phyloP scores from a whole-genome alignment of 2,113 vertebrate genomes.

The Ophiodon elongatus region DNA sequence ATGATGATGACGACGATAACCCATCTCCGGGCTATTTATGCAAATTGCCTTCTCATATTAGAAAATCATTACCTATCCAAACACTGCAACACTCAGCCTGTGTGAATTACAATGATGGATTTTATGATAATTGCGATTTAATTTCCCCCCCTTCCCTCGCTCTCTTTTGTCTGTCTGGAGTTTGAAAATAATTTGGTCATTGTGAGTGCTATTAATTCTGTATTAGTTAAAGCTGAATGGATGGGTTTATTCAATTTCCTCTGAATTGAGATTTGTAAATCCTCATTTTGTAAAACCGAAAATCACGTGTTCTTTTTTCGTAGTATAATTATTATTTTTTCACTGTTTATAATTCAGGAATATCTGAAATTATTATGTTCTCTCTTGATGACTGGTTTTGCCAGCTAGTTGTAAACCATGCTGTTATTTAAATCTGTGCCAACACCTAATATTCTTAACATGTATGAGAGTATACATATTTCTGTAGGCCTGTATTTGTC shows the following conservation, averaged over 20 bases:
- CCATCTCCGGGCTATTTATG: conserved; percentile 99
- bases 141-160: conserved; percentile 82
- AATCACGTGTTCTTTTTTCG: conserved; percentile 53
- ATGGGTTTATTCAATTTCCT: conserved; percentile 84
- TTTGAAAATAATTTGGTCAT: conserved; percentile 93
- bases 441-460: neutral
- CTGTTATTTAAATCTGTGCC: conserved; percentile 4
- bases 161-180: conserved; percentile 87
- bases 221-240: conserved; percentile 94
- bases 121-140: conserved; percentile 99
- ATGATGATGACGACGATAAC: conserved; percentile 91
- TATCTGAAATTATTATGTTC: conserved; percentile 45
- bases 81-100: conserved; percentile 93
- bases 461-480: neutral
- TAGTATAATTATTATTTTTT: neutral
- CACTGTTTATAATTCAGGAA: conserved; percentile 22
- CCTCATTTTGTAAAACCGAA: conserved; percentile 61
- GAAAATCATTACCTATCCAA: conserved; percentile 99
- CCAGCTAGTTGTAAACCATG: neutral
- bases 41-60: conserved; percentile 98
- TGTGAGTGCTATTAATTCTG: conserved; percentile 96
- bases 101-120: conserved; percentile 99
- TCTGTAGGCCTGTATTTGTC: neutral
- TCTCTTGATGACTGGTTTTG: conserved; percentile 14
- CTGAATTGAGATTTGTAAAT: conserved; percentile 76